Conservation (phyloP, 1,140 invertebrate species). For the Magallana angulata region DNA sequence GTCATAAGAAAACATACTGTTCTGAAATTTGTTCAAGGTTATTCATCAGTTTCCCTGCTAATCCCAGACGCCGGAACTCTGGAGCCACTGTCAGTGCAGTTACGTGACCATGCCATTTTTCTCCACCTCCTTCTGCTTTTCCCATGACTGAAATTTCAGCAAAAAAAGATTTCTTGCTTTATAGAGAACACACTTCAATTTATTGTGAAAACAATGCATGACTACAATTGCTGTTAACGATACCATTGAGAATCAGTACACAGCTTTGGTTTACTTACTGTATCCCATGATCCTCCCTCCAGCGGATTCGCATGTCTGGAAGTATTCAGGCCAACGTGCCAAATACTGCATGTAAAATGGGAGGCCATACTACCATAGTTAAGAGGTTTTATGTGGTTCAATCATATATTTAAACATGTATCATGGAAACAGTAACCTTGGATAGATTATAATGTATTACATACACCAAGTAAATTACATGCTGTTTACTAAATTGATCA, state of each 20-base stretch:
- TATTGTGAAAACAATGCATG: too few species aligned
- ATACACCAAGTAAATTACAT: too few species aligned
- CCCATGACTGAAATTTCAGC: slow-evolving; percentile 92
- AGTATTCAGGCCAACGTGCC: slow-evolving; percentile 99
- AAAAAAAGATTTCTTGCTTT: neutral
- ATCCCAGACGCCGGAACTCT: slow-evolving; percentile 92
- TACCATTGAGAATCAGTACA: neutral
- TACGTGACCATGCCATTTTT: slow-evolving; percentile 99
- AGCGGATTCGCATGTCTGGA: slow-evolving; percentile 96
- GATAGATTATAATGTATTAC: too few species aligned
- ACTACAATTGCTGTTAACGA: too few species aligned
- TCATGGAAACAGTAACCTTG: too few species aligned
- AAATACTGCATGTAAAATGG: slow-evolving; percentile 99
- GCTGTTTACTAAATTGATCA: too few species aligned
- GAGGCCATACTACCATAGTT: slow-evolving; percentile 88
- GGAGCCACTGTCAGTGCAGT: slow-evolving; percentile 98
- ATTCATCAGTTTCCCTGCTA: slow-evolving; percentile 97
- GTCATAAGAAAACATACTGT: slow-evolving; percentile 83
- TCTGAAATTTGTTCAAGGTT: slow-evolving; percentile 97
- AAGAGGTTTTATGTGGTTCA: slow-evolving; percentile 39
- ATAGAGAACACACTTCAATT: too few species aligned
- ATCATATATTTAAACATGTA: too few species aligned
- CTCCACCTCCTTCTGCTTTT: slow-evolving; percentile 96
- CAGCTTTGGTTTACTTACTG: slow-evolving; percentile 86
- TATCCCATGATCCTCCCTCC: slow-evolving; percentile 98